Base-by-base conservation (phyloP, 2,113 vertebrate genomes). In the Sprattus sprattus region DNA sequence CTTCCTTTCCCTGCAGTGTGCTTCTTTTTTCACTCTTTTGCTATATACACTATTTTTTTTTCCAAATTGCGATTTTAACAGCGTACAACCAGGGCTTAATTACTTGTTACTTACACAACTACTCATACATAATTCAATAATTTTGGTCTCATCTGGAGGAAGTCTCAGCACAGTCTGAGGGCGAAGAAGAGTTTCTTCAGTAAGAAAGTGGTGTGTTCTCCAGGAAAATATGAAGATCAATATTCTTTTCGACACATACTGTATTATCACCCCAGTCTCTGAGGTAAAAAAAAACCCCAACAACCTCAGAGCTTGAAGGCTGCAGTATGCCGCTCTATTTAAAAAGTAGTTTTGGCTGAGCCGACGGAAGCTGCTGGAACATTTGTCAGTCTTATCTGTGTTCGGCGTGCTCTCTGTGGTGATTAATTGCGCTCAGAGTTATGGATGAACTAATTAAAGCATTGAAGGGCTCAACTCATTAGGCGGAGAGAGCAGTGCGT, bases 361-460 rank as follows among this genome's bases (percentile, higher is more conserved):
- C 67, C 11, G 28, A 83, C 85, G 85, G 84, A 78, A 60, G 83
- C 88, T 89, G 86, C 86, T 88, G 84, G 89, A 88, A 90, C 90
- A 92, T 93, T 92, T 90, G 89, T 93, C 93, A 94, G 92, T 93
- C 93, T 92, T 92, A 93, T 93, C 92, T 85, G 86, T 90, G 91
- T 89, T 86, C 88, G 92, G 71, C 86, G 89, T 88, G 85, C 89
- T 92, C 89, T 85, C 87, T 90, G 83, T 92, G 89, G 85, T 92
- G 93, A 92, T 92, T 93, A 94, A 95, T 92, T 93, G 91, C 92
- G 92, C 93, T 94, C 92, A 92, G 92, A 91, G 92, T 94, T 93
- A 91, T 92, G 92, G 94, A 93, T 95, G 93, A 94, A 94, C 92
- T 94, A 95, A 94, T 95, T 94, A 94, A 91, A 49, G 80, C 90